A percentile compares a stretch with the other conserved stretches of the same genome.
These are phyloP conservation scores for Mycogona germanica DNA, from an alignment of 2,888 invertebrate species.

Conservation along the genomic window DNA sequence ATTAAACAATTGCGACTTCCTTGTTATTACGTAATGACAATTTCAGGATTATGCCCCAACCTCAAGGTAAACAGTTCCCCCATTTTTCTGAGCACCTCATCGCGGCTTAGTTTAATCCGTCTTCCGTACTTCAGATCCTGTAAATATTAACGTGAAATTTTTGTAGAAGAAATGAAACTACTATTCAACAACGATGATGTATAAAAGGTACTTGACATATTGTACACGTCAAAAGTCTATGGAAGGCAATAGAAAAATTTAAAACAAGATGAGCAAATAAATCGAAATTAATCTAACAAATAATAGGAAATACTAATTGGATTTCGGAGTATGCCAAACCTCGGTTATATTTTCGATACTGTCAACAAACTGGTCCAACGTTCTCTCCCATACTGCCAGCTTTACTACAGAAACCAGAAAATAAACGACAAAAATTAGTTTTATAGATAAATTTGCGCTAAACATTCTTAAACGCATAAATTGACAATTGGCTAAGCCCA, in stretches of 20 bases:
- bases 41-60: conserved; percentile 23
- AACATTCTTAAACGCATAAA: background rate
- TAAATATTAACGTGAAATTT: conserved; percentile 16
- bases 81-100: conserved; percentile 59
- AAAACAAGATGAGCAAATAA: background rate
- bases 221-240: background rate
- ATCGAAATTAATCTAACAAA: conserved; percentile 1
- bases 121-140: conserved; percentile 60
- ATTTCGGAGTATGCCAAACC: conserved; percentile 25
- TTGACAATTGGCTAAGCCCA: background rate
- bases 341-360: conserved; percentile 68
- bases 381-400: conserved; percentile 86
- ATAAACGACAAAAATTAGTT: conserved; percentile 3
- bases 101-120: conserved; percentile 52
- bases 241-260: background rate
- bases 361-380: conserved; percentile 67
- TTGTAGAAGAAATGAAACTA: background rate
- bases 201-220: too few relatives aligned
- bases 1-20: background rate
- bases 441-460: too few relatives aligned
- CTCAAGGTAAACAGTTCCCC: conserved; percentile 81
- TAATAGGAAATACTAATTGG: conserved; percentile 1
- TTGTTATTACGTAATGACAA: background rate
- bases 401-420: conserved; percentile 47
- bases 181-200: too few relatives aligned